These are phyloP conservation scores for Nettapus auritus DNA, from an alignment of 2,113 vertebrate genomes.

Conservation along the genomic window DNA sequence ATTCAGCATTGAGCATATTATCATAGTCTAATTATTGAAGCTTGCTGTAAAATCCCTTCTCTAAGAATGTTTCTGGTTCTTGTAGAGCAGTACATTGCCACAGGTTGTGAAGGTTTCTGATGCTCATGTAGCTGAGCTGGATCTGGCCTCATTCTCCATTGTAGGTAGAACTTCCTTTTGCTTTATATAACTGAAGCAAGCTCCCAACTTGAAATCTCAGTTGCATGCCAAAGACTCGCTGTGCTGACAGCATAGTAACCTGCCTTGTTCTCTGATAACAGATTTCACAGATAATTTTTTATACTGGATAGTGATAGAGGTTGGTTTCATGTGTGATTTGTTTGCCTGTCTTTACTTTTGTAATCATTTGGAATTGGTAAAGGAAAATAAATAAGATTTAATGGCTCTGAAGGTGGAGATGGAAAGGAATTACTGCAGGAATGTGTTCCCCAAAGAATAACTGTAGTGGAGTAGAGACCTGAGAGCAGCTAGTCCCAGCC, in stretches of 20 bases:
- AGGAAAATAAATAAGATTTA: background rate
- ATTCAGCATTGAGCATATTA: background rate
- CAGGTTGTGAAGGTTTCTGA: background rate
- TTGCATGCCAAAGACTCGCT: background rate
- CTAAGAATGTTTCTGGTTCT: background rate
- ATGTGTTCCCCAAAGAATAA: background rate
- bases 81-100: background rate
- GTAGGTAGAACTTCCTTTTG: background rate
- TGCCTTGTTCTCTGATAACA: background rate
- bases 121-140: background rate
- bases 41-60: background rate
- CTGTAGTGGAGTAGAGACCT: background rate
- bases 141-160: background rate
- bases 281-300: background rate
- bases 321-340: background rate
- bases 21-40: background rate
- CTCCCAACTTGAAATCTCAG: background rate
- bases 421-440: slow-evolving; percentile 14
- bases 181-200: background rate
- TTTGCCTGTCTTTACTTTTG: background rate
- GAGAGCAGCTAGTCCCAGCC: background rate
- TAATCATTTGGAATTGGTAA: background rate
- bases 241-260: background rate
- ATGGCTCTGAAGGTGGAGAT: background rate
- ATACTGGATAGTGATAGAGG: background rate